Conservation (phyloP, 2,113 vertebrate species). For the Trogon melanurus region DNA sequence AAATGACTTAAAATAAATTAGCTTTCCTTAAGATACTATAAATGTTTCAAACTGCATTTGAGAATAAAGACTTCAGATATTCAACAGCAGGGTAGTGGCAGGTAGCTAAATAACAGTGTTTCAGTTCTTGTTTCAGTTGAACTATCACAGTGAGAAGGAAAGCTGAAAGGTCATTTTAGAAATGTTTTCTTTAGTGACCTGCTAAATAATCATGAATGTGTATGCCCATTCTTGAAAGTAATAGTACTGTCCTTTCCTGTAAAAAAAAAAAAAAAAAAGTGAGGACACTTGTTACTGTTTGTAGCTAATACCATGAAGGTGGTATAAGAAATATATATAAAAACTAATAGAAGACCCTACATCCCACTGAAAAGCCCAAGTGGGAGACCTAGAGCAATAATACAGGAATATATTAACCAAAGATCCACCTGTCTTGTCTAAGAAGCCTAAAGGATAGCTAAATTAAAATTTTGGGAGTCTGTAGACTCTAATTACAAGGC, state of each 20-base stretch:
- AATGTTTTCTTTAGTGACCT: background rate
- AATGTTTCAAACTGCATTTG: background rate
- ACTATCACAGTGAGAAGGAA: background rate
- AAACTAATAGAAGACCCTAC: fast-evolving
- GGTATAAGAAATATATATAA: background rate
- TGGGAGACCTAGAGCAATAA: background rate
- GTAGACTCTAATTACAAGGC: background rate
- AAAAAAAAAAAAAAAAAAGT: background rate
- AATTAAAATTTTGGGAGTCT: background rate
- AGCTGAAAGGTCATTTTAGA: background rate
- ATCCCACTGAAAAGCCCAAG: background rate
- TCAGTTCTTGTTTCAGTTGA: background rate
- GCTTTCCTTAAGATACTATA: background rate
- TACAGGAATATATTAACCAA: background rate
- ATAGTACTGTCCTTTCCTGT: background rate
- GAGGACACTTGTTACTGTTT: background rate
- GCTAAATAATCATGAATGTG: background rate
- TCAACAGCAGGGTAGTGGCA: background rate
- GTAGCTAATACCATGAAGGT: background rate
- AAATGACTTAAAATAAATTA: background rate
- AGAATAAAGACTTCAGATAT: background rate
- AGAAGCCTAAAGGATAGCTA: background rate
- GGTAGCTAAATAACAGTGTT: background rate
- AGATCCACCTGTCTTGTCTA: background rate
- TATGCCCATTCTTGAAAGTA: background rate